phyloP scores from a whole-genome alignment of 1,140 invertebrate genomes.

The Colletes gigas region DNA sequence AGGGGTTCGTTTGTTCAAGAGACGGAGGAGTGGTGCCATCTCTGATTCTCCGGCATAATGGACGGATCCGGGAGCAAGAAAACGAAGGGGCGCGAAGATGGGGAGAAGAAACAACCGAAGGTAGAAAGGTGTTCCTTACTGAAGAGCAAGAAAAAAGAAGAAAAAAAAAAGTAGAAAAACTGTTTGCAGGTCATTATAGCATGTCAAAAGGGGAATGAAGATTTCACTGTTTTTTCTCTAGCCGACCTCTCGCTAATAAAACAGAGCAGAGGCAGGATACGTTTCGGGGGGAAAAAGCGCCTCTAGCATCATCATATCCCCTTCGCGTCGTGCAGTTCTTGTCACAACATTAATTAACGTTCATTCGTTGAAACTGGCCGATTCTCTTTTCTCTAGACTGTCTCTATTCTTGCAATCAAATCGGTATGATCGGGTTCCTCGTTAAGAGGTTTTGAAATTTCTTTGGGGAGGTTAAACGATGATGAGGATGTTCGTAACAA shows the following conservation, averaged over 20 bases:
- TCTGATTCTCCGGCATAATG: conserved; percentile 52
- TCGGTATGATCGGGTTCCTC: too few relatives aligned
- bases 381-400: too few relatives aligned
- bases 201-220: conserved; percentile 49
- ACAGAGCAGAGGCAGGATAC: conserved; percentile 19
- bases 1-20: conserved; percentile 71
- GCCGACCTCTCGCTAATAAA: conserved; percentile 35
- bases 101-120: conserved; percentile 55
- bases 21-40: conserved; percentile 42
- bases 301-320: conserved; percentile 3
- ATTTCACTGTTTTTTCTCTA: conserved; percentile 50
- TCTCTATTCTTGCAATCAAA: too few relatives aligned
- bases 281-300: conserved; percentile 8
- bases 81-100: conserved; percentile 45
- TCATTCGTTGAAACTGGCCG: neutral
- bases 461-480: too few relatives aligned
- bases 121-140: conserved; percentile 50
- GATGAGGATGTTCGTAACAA: too few relatives aligned
- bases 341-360: conserved; percentile 34
- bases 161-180: conserved; percentile 27
- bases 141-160: conserved; percentile 29
- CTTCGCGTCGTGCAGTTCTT: neutral
- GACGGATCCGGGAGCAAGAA: conserved; percentile 44
- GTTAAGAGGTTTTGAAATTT: too few relatives aligned
- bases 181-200: conserved; percentile 78